phyloP scores from a whole-genome alignment of 2,113 vertebrate genomes.

The Glareola pratincola region DNA sequence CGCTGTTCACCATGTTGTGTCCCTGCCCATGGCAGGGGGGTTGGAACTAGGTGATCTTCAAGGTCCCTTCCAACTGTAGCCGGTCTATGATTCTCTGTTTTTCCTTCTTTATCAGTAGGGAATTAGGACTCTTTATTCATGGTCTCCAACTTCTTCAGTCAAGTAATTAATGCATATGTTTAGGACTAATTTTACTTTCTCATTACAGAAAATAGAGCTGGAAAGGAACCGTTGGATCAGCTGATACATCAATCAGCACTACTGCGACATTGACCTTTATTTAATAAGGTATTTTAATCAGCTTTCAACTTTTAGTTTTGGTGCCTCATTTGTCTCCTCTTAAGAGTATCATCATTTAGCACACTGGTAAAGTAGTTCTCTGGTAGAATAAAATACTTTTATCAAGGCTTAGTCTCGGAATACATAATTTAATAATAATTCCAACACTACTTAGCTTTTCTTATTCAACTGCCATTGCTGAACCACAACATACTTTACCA shows the following conservation, averaged over 20 bases:
- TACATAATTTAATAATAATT: not conserved
- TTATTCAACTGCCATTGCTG: not conserved
- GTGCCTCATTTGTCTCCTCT: slow-evolving; percentile 19
- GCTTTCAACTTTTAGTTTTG: slow-evolving; percentile 7
- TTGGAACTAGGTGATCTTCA: not conserved
- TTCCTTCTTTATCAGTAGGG: slow-evolving; percentile 7
- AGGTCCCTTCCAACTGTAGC: not conserved
- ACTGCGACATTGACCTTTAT: slow-evolving; percentile 39
- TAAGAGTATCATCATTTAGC: not conserved
- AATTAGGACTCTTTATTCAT: not conserved
- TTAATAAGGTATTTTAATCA: slow-evolving; percentile 59
- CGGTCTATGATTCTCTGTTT: not conserved
- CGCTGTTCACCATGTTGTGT: not conserved
- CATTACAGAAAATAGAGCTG: slow-evolving; percentile 38
- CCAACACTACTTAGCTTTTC: not conserved
- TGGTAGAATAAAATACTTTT: not conserved
- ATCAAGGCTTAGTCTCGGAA: not conserved
- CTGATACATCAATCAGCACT: slow-evolving; percentile 51
- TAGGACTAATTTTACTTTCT: slow-evolving; percentile 50
- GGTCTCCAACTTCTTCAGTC: not conserved
- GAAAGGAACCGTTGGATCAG: slow-evolving; percentile 34
- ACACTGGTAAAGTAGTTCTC: not conserved
- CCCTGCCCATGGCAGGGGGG: not conserved
- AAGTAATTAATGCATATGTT: slow-evolving; percentile 48
- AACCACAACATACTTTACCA: not conserved